Evolutionary conservation across 2,888 invertebrate genomes (phyloP).

Genomic region (Volucella zonaria): DNA sequence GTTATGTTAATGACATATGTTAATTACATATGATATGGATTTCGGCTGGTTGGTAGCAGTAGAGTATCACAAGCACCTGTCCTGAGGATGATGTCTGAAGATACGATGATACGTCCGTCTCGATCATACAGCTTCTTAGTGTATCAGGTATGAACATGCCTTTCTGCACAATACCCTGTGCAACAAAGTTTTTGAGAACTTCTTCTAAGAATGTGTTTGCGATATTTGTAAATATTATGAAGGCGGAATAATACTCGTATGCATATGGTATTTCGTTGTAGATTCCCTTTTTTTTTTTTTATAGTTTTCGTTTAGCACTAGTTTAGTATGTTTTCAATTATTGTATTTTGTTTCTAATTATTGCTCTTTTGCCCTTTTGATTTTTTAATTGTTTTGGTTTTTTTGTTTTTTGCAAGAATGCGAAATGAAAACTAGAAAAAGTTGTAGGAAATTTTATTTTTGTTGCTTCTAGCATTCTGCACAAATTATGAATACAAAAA

Average conservation of each 20-base stretch:
- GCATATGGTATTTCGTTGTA: background rate
- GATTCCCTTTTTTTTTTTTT: background rate
- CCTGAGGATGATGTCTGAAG: slow-evolving; percentile 97
- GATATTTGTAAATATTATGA: background rate
- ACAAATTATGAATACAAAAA: slow-evolving; percentile 40
- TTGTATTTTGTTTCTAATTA: background rate
- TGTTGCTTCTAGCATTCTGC: slow-evolving; percentile 11
- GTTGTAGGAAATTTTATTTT: slow-evolving; percentile 21
- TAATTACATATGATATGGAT: slow-evolving; percentile 79
- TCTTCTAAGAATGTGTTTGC: slow-evolving; percentile 3
- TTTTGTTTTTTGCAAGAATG: background rate
- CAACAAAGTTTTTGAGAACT: slow-evolving; percentile 39
- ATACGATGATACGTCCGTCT: slow-evolving; percentile 96
- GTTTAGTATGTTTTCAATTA: background rate
- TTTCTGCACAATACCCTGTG: slow-evolving; percentile 73
- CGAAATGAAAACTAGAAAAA: slow-evolving; percentile 12
- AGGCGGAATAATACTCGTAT: background rate
- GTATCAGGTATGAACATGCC: slow-evolving; percentile 96
- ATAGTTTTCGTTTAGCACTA: background rate
- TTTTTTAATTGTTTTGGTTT: slow-evolving; percentile 2
- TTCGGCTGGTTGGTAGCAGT: slow-evolving; percentile 79
- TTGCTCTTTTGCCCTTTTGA: background rate
- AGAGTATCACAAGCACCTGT: slow-evolving; percentile 87
- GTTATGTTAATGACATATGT: slow-evolving; percentile 80
- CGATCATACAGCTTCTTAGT: slow-evolving; percentile 97